Percentiles rank a stretch among this genome's conserved stretches.
Conservation (phyloP, 2,113 vertebrate species). For the Alexandromys fortis region DNA sequence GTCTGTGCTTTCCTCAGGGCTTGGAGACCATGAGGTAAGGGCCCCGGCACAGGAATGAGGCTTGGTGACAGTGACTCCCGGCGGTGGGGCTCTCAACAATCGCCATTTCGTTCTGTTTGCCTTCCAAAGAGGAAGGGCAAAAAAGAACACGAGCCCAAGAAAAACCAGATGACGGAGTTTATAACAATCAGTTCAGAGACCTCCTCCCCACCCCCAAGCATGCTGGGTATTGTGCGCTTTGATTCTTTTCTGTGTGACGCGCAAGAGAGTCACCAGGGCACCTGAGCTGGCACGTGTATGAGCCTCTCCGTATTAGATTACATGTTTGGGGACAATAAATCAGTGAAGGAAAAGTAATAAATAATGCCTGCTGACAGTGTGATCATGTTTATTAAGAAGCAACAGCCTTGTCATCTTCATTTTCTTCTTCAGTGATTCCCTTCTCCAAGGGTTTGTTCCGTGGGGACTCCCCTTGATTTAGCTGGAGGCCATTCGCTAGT, state of each 20-base stretch:
- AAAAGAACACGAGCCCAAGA: not conserved
- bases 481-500: conserved; percentile 88
- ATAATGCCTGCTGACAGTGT: conserved; percentile 89
- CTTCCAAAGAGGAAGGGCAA: not conserved
- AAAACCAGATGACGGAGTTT: not conserved
- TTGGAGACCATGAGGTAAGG: not conserved
- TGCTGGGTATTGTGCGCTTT: not conserved
- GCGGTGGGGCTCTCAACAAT: accelerated
- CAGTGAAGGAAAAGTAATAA: conserved; percentile 87
- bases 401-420: conserved; percentile 89
- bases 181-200: not conserved
- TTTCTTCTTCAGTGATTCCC: conserved; percentile 89
- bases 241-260: not conserved
- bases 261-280: conserved; percentile 59
- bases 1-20: not conserved
- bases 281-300: conserved; percentile 70
- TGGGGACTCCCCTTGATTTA: conserved; percentile 86
- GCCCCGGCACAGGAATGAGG: too few species aligned
- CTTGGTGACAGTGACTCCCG: not conserved
- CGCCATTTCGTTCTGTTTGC: not conserved
- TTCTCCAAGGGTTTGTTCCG: conserved; percentile 87
- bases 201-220: not conserved
- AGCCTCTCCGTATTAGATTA: conserved; percentile 85
- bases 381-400: conserved; percentile 92
- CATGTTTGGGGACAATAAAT: conserved; percentile 87